Evolutionary conservation across 2,113 vertebrate genomes (phyloP), one percentile per base, ranked within the genome.

Genomic region (Solea solea): DNA sequence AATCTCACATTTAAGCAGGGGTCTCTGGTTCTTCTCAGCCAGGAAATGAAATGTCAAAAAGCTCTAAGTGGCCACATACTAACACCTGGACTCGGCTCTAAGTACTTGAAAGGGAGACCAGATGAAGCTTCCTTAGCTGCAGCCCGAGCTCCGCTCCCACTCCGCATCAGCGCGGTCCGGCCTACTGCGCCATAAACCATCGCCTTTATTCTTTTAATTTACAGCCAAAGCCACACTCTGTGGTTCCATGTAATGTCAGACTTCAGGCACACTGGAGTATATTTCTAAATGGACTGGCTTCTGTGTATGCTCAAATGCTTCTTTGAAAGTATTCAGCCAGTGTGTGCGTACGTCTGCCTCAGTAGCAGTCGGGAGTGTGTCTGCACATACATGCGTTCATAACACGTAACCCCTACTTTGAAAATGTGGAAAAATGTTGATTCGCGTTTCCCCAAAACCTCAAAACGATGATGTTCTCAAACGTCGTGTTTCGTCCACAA

Each of bases 271-370:
- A 11, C 52, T 46, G 72, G 78, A 81, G 84, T 51, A 27, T 90
- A 82, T 92, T 85, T 89, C 82, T 82, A 86, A 86, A 82, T 54
- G 81, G 21, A 69, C 84, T 89, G 68, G 70, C 83, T 88, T 82
- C 80, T 83, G 83, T 86, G 57, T 73, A 59, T 68, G 70, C 78
- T 78, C 79, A 79, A 86, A 69, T 80, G 72, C 66, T 78, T 66
- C 75, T 79, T 78, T 74, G 69, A 82, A 86, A 89, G 72, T 72
- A 85, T 74, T 77, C 55, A 21, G 21, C 21, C 21, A 40, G 58
- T 59, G 77, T 51, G 67, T 0, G 15, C 54, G 75, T 59, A 10
- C 27, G 54, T 41, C 60, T 49, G 39, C 70, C 61, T 69, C 27
- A 57, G 40, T 52, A 14, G 59, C 69, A 57, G 21, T 64, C 71